Evolutionary conservation across 2,113 vertebrate species (phyloP).

Genomic region (Xerus inauris): DNA sequence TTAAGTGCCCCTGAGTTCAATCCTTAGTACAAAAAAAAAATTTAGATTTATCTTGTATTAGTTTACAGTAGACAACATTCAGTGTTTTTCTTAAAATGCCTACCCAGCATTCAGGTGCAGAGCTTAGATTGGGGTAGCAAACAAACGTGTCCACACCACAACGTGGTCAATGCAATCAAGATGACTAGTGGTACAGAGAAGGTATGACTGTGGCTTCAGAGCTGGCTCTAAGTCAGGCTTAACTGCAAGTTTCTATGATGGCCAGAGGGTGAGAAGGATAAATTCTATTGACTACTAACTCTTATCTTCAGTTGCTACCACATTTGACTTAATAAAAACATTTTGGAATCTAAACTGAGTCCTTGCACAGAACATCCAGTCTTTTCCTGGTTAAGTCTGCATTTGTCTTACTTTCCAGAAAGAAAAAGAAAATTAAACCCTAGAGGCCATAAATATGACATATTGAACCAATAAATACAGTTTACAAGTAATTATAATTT

Average conservation of each 20-base stretch:
- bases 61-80: neutral
- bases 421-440: neutral
- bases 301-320: neutral
- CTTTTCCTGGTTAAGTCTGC: neutral
- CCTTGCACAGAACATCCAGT: neutral
- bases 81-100: neutral
- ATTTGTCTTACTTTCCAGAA: neutral
- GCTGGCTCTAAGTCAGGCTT: neutral
- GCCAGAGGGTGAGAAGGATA: neutral
- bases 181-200: neutral
- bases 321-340: neutral
- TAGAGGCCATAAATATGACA: neutral
- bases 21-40: no score
- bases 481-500: slow-evolving; percentile 25
- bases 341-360: neutral
- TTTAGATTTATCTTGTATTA: neutral
- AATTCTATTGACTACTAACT: neutral
- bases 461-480: slow-evolving; percentile 5
- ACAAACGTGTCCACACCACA: neutral
- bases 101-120: neutral
- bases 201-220: neutral
- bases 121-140: neutral
- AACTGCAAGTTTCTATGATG: neutral
- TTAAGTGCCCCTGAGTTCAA: no score
- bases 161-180: neutral